phyloP scores from a whole-genome alignment of 64 coral and sea anemone species.

The Dendronephthya gigantea region DNA sequence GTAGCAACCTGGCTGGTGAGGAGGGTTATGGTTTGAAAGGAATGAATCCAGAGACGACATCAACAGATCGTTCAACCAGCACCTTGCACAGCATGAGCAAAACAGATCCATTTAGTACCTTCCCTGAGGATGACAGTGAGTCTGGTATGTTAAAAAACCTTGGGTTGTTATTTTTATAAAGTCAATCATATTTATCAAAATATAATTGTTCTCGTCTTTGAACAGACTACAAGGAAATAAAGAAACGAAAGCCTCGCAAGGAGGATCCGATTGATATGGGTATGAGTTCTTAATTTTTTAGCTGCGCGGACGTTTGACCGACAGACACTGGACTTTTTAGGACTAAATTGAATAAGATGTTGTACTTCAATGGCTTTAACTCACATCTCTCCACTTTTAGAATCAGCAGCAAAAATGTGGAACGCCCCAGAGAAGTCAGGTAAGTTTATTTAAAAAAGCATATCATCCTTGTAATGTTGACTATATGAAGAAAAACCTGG shows the following conservation, averaged over 20 bases:
- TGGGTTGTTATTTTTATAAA: neutral
- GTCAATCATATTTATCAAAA: too few relatives aligned
- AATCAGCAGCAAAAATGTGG: conserved; percentile 90
- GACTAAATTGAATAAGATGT: neutral
- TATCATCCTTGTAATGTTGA: neutral
- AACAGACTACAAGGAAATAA: neutral
- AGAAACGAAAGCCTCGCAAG: conserved; percentile 8
- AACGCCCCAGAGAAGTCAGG: conserved; percentile 92
- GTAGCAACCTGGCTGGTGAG: neutral
- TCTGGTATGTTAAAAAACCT: neutral
- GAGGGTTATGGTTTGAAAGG: conserved; percentile 8
- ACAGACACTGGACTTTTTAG: too few relatives aligned
- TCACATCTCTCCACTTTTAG: conserved; percentile 14
- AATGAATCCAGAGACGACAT: neutral
- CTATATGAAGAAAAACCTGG: neutral
- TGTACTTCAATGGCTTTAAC: neutral
- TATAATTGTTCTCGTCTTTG: neutral
- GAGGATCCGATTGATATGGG: conserved; percentile 3
- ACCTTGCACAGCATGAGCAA: neutral
- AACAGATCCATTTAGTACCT: conserved; percentile 1
- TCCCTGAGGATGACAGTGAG: conserved; percentile 6
- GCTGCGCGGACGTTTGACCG: too few relatives aligned
- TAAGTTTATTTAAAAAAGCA: neutral
- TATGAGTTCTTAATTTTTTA: neutral
- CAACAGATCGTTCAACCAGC: conserved; percentile 4